These are phyloP conservation scores for Plotosus lineatus DNA, from an alignment of 2,113 vertebrate species.

Conservation along the genomic window DNA sequence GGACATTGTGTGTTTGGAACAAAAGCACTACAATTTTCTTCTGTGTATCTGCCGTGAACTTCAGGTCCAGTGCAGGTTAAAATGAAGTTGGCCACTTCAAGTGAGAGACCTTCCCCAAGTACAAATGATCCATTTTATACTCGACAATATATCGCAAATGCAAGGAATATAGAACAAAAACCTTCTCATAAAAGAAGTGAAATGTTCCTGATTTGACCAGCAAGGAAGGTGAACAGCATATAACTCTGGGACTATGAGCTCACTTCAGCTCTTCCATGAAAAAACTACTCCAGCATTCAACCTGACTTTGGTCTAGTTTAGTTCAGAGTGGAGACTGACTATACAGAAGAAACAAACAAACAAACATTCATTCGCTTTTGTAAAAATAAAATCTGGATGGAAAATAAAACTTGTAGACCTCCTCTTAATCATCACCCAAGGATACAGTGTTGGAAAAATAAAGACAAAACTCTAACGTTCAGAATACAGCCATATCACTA, in stretches of 20 bases:
- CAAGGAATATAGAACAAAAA: constrained; percentile 30
- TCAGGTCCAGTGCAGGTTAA: constrained; percentile 54
- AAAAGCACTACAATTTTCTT: constrained; percentile 42
- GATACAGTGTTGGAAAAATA: constrained; percentile 13
- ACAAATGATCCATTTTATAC: constrained; percentile 51
- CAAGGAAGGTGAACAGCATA: constrained; percentile 33
- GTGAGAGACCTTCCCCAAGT: constrained; percentile 52
- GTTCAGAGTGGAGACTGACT: neutral
- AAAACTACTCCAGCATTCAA: neutral
- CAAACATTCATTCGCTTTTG: neutral
- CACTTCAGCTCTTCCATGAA: neutral
- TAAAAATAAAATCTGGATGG: constrained; percentile 14
- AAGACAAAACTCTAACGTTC: neutral
- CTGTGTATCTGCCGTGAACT: constrained; percentile 39
- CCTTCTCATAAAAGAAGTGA: neutral
- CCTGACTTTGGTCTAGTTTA: constrained; percentile 7
- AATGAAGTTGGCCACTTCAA: constrained; percentile 60
- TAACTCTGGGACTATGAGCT: neutral
- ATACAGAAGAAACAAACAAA: neutral
- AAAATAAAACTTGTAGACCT: constrained; percentile 28
- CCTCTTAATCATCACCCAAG: neutral
- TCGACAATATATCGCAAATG: constrained; percentile 4
- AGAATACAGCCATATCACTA: neutral
- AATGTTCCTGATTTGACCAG: constrained; percentile 17
- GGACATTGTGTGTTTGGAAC: constrained; percentile 50